Base-by-base conservation (phyloP, 2,113 vertebrate genomes). In the Odontesthes bonariensis region DNA sequence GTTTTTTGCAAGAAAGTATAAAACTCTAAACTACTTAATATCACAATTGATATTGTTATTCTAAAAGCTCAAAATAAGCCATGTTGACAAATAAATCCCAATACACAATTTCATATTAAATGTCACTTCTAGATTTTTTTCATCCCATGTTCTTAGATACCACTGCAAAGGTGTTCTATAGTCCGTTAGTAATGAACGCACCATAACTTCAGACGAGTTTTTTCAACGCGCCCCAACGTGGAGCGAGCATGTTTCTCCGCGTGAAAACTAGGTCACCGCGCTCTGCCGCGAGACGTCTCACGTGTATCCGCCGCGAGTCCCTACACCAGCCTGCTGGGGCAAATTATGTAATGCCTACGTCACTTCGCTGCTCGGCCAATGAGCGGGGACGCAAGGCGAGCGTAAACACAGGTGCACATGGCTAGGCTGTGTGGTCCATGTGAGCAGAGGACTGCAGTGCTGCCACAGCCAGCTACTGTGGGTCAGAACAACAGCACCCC, bases 391-490 rank as follows among this genome's bases (percentile, higher is more conserved):
- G 94, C 89, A 93, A 66, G 82, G 75, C 73, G 64, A 94, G 93
- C 95, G 95, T 96, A 97, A 96, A 97, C 95, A 97, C 90, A 94
- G 86, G 82, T 42, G 95, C 96, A 96, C 96, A 95, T 96, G 96
- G 96, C 95, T 91, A 91, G 91, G 75, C 87, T 83, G 87, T 80
- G 55, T 64, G 27, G 90, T 92, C 94, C 96, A 97, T 96, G 96
- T 97, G 96, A 97, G 94, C 1, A 0, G 61, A 44, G 20, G 70
- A 79, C 89, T 44, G 92, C 92, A 88, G 52, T 66, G 71, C 63
- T 22, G 62, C 82, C 27, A 8, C 3, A 84, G 68, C 66, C 55
- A 66, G 64, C 22, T 32, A 47, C 64, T 42, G n/a, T n/a, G 58
- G 53, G 72, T 38, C 73, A 77, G 19, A 81, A 80, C 85, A 83